Evolutionary conservation across 2,888 invertebrate genomes (phyloP), one percentile per base, ranked within the genome.

Genomic region (Drosophila heteroneura): DNA sequence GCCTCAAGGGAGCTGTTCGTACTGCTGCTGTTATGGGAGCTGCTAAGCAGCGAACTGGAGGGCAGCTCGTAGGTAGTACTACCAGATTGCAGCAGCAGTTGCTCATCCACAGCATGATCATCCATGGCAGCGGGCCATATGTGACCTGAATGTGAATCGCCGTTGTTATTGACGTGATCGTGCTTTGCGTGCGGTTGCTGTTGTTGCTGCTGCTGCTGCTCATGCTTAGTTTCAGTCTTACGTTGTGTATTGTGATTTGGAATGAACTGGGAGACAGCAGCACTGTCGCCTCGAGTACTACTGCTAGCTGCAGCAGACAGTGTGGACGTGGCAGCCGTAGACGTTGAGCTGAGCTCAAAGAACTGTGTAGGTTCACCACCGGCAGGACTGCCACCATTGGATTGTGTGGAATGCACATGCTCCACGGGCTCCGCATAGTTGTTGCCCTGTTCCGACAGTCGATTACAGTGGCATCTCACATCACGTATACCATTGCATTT

Each of bases 41-140:
- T 74, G 79, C 83, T 75, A 19, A 76, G 72, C 57, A 76, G 76
- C 39, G 70, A 85, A 53, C 88, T 90, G 19, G 79, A 72, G 9
- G 85, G 85, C 53, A 88, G 28, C 51, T 85, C 85, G 22, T 83
- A 85, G 7, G 58, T 68, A 10, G 65, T 57, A 16, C 30, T 59
- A 30, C 37, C 57, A 0, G 74, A 41, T 35, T 72, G 68, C 58
- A 68, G 22, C 47, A 82, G 35, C 35, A 70, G 30, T 51, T 72
- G 53, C 58, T 82, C 85, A 58, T 87, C 87, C 59, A 90, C 77
- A 26, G 90, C 90, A 60, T 89, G 87, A 54, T 87, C 87, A 39
- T 87, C 87, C 70, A 87, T 74, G 1, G 89, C 83, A 54, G 76
- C 74, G 0, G 87, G 77, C 89, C 89, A 87, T 32, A 78, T 64